These are phyloP conservation scores for Hemiscyllium ocellatum DNA, from an alignment of 2,113 vertebrate species.

Conservation along the genomic window DNA sequence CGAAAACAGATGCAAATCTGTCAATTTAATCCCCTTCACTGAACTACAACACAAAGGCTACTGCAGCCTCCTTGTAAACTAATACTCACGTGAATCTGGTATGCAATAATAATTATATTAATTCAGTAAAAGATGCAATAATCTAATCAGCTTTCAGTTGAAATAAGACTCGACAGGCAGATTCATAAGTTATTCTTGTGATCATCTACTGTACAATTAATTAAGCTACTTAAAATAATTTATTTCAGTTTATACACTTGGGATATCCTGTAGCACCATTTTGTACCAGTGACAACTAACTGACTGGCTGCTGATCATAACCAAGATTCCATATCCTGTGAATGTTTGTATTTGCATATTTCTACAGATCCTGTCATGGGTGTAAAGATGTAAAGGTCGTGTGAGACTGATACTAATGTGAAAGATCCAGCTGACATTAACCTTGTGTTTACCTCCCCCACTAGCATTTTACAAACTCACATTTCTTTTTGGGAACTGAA, in stretches of 20 bases:
- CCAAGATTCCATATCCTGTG: background rate
- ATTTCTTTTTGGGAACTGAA: background rate
- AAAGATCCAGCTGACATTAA: background rate
- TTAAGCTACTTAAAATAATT: background rate
- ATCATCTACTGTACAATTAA: background rate
- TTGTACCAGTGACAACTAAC: background rate
- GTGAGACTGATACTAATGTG: background rate
- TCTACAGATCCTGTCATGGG: background rate
- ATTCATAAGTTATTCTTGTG: background rate
- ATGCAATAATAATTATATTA: background rate
- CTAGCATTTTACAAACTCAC: background rate
- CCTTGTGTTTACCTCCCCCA: background rate
- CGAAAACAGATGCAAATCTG: background rate
- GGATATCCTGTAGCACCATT: background rate
- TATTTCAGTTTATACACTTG: background rate
- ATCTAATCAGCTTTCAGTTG: background rate
- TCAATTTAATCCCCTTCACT: background rate
- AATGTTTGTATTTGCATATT: background rate
- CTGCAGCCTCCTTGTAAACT: background rate
- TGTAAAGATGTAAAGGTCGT: background rate
- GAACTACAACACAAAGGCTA: background rate
- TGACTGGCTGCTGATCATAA: background rate
- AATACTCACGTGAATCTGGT: background rate
- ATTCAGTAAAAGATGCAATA: background rate
- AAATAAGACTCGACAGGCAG: background rate